Conservation (phyloP, 2,113 vertebrate species). For the Apteryx owenii region DNA sequence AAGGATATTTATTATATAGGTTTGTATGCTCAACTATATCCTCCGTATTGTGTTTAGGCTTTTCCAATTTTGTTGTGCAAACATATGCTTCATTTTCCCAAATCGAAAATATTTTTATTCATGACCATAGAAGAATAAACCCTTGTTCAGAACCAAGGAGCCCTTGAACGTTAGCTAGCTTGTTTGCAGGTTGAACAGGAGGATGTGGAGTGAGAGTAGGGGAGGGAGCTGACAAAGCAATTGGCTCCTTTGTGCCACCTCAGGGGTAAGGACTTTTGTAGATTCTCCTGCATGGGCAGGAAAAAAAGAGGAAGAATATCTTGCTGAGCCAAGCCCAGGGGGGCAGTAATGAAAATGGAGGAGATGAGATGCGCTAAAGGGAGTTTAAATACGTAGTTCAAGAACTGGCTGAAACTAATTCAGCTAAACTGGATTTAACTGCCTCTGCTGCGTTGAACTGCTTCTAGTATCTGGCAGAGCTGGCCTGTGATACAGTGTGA, state of each 20-base stretch:
- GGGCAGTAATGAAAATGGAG: background rate
- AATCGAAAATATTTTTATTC: background rate
- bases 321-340: background rate
- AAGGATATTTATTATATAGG: background rate
- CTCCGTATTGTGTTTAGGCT: background rate
- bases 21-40: background rate
- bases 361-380: background rate
- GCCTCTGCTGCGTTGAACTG: background rate
- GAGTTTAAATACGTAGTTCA: background rate
- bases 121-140: background rate
- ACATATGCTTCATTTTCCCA: background rate
- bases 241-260: background rate
- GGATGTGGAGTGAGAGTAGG: background rate
- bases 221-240: background rate
- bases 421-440: background rate
- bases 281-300: background rate
- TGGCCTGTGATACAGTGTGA: background rate
- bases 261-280: background rate
- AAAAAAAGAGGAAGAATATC: background rate
- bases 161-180: fast-evolving
- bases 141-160: background rate
- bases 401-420: background rate
- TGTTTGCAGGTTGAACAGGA: background rate
- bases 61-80: background rate
- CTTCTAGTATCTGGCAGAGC: background rate